These are phyloP conservation scores for Rosalia funebris DNA, from an alignment of 2,888 invertebrate species.

Conservation along the genomic window DNA sequence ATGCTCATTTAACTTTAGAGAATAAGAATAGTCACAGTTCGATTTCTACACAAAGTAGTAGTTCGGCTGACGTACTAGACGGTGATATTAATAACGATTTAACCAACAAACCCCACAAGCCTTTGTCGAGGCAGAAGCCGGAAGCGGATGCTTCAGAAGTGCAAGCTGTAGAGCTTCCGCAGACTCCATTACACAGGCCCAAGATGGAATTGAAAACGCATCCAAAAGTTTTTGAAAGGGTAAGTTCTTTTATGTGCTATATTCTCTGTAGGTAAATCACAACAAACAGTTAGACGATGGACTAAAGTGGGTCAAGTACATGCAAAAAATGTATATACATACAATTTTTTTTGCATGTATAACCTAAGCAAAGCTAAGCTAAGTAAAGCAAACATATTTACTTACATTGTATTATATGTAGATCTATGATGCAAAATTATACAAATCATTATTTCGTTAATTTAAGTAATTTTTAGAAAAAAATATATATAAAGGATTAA, in stretches of 20 bases:
- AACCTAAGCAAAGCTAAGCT: too few species aligned
- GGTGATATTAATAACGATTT: conserved; percentile 41
- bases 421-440: too few species aligned
- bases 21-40: conserved; percentile 59
- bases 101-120: conserved; percentile 73
- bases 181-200: conserved; percentile 48
- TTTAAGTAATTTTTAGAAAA: too few species aligned
- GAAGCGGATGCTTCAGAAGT: conserved; percentile 37
- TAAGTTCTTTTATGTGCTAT: conserved; percentile 64
- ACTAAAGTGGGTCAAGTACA: too few species aligned
- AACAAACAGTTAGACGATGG: too few species aligned
- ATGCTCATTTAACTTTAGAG: conserved; percentile 58
- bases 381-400: too few species aligned
- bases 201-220: conserved; percentile 63
- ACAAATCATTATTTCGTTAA: too few species aligned
- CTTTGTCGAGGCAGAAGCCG: conserved; percentile 69
- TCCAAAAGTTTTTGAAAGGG: conserved; percentile 71
- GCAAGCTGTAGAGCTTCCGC: conserved; percentile 33
- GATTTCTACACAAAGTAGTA: conserved; percentile 55
- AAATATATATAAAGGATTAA: too few species aligned
- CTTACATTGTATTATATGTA: too few species aligned
- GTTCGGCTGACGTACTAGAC: conserved; percentile 45
- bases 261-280: too few species aligned
- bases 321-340: too few species aligned
- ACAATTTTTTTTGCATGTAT: too few species aligned